A percentile compares a stretch with the other conserved stretches of the same genome.
Evolutionary conservation across 2,797 vertebrate species (phyloP).

Genomic region (Pseudochirops cupreus): DNA sequence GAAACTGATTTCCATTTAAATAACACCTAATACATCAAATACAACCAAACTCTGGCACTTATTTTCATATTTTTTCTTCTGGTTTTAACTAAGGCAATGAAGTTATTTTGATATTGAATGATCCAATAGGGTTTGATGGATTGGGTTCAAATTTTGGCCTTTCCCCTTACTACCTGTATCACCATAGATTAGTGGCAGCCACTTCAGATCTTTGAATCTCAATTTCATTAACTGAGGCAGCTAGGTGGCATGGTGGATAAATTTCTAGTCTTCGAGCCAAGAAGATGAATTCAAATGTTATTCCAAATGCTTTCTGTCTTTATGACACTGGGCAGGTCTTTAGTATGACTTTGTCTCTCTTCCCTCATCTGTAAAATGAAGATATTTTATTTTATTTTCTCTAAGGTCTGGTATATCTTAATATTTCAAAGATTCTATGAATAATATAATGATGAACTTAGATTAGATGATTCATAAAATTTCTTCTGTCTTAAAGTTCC

Average conservation of each 20-base stretch:
- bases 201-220: background rate
- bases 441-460: too few species aligned
- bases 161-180: background rate
- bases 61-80: constrained; percentile 45
- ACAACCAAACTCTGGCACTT: constrained; percentile 39
- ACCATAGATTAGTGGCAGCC: background rate
- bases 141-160: background rate
- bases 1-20: constrained; percentile 61
- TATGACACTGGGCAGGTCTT: background rate
- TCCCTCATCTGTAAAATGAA: background rate
- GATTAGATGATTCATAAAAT: too few species aligned
- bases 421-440: background rate
- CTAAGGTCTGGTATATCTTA: background rate
- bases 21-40: constrained; percentile 61
- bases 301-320: background rate
- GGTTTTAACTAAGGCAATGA: constrained; percentile 53
- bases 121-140: background rate
- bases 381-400: background rate
- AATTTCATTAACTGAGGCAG: background rate
- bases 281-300: background rate
- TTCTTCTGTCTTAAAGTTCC: too few species aligned
- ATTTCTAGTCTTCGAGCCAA: background rate
- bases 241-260: background rate
- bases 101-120: constrained; percentile 29
- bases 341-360: background rate